Evolutionary conservation across 2,113 vertebrate genomes (phyloP).

Genomic region (Smithornis capensis): DNA sequence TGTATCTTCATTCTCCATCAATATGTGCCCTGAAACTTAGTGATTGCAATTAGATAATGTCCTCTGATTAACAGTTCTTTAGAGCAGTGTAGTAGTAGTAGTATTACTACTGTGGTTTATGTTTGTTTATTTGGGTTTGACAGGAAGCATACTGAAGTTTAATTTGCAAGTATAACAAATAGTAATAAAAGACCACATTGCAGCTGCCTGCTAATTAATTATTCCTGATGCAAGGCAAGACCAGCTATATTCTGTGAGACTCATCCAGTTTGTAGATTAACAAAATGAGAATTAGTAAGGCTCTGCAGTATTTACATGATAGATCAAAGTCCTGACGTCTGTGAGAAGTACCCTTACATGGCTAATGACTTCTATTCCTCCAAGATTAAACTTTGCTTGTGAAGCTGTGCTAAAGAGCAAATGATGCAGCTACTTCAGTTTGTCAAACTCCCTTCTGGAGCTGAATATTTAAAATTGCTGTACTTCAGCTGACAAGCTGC

Average conservation of each 20-base stretch:
- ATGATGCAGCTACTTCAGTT: slow-evolving; percentile 44
- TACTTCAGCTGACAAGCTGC: not conserved
- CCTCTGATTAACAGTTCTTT: not conserved
- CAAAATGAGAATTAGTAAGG: slow-evolving; percentile 57
- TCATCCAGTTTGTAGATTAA: slow-evolving; percentile 52
- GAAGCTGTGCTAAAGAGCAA: slow-evolving; percentile 38
- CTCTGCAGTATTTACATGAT: slow-evolving; percentile 53
- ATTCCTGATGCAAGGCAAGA: not conserved
- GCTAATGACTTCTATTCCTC: slow-evolving; percentile 54
- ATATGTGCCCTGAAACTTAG: not conserved
- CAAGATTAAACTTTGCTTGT: slow-evolving; percentile 51
- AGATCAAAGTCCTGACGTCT: slow-evolving; percentile 50
- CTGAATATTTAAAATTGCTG: not conserved
- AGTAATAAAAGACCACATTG: not conserved
- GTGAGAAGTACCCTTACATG: slow-evolving; percentile 36
- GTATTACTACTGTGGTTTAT: not conserved
- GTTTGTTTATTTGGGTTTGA: not conserved
- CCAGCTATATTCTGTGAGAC: not conserved
- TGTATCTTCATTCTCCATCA: not conserved
- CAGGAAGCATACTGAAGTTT: not conserved
- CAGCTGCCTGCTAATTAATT: slow-evolving; percentile 12
- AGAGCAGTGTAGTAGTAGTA: not conserved
- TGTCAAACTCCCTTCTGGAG: slow-evolving; percentile 31
- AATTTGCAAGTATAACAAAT: slow-evolving; percentile 3
- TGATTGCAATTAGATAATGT: not conserved